Evolutionary conservation across 2,797 vertebrate species (phyloP), one percentile per base, ranked within the genome.

Genomic region (Enoplosus armatus): DNA sequence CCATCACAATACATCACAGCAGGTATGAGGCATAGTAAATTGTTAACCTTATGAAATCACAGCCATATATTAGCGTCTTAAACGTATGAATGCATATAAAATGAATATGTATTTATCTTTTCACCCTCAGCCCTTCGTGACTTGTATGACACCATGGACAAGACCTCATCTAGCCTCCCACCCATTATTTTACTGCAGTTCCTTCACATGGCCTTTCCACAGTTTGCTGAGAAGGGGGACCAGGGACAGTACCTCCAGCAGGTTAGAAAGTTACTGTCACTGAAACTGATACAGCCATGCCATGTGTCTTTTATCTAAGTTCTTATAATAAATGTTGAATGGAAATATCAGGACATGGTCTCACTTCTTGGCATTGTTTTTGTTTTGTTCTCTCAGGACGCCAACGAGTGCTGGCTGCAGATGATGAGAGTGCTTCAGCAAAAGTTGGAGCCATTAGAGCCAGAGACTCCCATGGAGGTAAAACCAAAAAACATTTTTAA

Each of bases 231-330:
- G 92, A 99, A 99, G 82, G 98, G 98, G 0, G 98, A 99, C 68
- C 98, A 99, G 95, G 98, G 98, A 70, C 98, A 99, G 63, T 99
- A 99, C 90, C 96, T 99, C 75, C 98, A 99, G 76, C 98, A 99
- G 97, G 98, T 99, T 92, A 79, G 80, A 16, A 51, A 24, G 9
- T 33, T 4, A 29, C 4, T 11, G 0, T n/a, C 27, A n/a, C 61
- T 55, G 7, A 51, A 22, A 56, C 41, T 8, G 5, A 11, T 45
- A n/a, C 26, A 47, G 29, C 15, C 2, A 14, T 37, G 26, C 10
- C 11, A 8, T 12, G 8, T 22, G 7, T 50, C 18, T 26, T 55
- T 5, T 33, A 31, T 8, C 6, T 39, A 12, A 7, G 11, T 48
- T n/a, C 5, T 51, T 27, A 14, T 26, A 6, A 18, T 41, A 14